Conservation (phyloP, 2,888 invertebrate species). For the Pandemis corylana region DNA sequence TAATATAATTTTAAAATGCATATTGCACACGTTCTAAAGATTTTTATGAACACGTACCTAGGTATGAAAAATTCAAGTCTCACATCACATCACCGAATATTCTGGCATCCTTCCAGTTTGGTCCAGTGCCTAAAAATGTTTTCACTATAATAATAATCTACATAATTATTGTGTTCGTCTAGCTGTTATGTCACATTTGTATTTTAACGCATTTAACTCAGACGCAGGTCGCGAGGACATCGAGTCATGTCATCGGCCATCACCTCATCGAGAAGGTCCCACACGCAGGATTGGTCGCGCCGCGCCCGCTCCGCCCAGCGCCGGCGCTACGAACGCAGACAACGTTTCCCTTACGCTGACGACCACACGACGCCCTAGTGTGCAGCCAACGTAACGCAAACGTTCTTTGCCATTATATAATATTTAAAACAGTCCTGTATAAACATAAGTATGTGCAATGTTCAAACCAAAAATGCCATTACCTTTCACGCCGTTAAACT, state of each 20-base stretch:
- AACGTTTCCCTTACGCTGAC: conserved; percentile 76
- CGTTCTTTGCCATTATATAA: conserved; percentile 69
- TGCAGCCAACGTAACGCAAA: conserved; percentile 70
- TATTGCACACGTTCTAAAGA: conserved; percentile 8
- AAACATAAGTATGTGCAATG: conserved; percentile 79
- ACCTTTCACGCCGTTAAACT: conserved; percentile 75
- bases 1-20: background rate
- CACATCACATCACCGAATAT: conserved; percentile 37
- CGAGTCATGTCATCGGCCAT: conserved; percentile 59
- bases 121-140: conserved; percentile 58
- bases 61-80: conserved; percentile 16
- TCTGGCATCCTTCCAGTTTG: conserved; percentile 61
- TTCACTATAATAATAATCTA: conserved; percentile 42
- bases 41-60: conserved; percentile 5
- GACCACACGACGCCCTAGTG: conserved; percentile 67
- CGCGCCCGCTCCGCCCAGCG: conserved; percentile 43
- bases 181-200: background rate
- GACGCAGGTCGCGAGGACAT: conserved; percentile 62
- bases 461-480: conserved; percentile 84
- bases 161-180: background rate
- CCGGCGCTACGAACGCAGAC: conserved; percentile 61
- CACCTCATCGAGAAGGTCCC: conserved; percentile 2
- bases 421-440: conserved; percentile 73
- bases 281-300: conserved; percentile 5
- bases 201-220: conserved; percentile 53